A percentile compares a stretch with the other conserved stretches of the same genome.
Conservation (phyloP, 1,140 invertebrate species). For the Drosophila ambigua region DNA sequence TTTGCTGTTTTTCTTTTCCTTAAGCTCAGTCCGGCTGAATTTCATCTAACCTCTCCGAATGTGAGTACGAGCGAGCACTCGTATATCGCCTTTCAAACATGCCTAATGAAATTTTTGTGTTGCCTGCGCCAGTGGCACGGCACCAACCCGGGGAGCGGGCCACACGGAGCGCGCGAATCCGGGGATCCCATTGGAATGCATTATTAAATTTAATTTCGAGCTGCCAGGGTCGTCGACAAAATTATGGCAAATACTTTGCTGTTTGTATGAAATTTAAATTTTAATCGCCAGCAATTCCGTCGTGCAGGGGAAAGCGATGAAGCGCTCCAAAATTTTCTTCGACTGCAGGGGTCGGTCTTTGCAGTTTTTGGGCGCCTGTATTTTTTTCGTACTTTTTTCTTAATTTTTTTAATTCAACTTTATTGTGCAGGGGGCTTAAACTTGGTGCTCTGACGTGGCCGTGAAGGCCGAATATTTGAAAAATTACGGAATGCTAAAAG, state of each 20-base stretch:
- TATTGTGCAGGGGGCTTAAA: background rate
- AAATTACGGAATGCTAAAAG: too few relatives aligned
- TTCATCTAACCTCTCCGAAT: too few relatives aligned
- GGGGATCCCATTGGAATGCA: slow-evolving; percentile 55
- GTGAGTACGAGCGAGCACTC: background rate
- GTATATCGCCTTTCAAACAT: slow-evolving; percentile 22
- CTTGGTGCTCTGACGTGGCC: background rate
- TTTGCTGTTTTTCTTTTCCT: too few relatives aligned
- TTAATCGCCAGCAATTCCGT: slow-evolving; percentile 48
- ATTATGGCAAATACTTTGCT: slow-evolving; percentile 68
- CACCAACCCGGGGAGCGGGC: slow-evolving; percentile 38
- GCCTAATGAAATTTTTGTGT: slow-evolving; percentile 46
- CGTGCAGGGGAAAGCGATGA: background rate
- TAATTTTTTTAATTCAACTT: background rate
- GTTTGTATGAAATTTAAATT: slow-evolving; percentile 73
- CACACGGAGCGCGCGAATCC: slow-evolving; percentile 23
- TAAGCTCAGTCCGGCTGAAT: too few relatives aligned
- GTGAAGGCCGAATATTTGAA: too few relatives aligned
- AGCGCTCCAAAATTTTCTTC: slow-evolving; percentile 37
- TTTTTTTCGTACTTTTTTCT: background rate
- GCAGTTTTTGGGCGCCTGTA: background rate
- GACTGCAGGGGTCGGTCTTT: background rate
- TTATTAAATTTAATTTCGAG: slow-evolving; percentile 78
- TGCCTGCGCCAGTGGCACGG: background rate
- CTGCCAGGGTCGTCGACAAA: slow-evolving; percentile 36